phyloP scores from a whole-genome alignment of 2,888 invertebrate species.

The Mechanitis mazaeus region DNA sequence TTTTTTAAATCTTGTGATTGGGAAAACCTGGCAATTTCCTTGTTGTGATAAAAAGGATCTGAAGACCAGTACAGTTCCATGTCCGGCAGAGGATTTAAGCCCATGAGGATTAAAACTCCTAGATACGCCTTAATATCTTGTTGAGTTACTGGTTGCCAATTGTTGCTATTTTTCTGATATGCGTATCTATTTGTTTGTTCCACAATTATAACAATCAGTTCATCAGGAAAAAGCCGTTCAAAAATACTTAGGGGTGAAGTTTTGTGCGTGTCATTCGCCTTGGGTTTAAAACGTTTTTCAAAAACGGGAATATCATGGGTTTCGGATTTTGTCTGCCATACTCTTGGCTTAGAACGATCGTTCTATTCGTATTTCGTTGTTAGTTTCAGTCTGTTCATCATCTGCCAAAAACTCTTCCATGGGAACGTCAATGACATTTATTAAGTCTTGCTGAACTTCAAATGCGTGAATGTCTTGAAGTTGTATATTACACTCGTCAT shows the following conservation, averaged over 20 bases:
- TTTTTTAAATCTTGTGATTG: constrained; percentile 30
- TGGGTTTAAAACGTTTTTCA: constrained; percentile 27
- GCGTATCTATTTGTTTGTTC: constrained; percentile 36
- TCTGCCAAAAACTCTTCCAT: constrained; percentile 9
- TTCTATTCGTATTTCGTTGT: constrained; percentile 12
- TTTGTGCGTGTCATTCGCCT: constrained; percentile 25
- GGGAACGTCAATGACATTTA: constrained; percentile 11
- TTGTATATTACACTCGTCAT: constrained; percentile 8
- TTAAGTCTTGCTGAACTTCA: constrained; percentile 11
- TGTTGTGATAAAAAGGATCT: constrained; percentile 37
- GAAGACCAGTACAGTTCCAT: constrained; percentile 36
- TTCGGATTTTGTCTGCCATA: constrained; percentile 24
- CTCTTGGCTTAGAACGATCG: constrained; percentile 23
- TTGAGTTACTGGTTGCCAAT: constrained; percentile 32
- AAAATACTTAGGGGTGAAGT: constrained; percentile 28
- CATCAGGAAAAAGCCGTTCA: constrained; percentile 33
- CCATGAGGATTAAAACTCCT: constrained; percentile 39
- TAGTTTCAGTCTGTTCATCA: constrained; percentile 11
- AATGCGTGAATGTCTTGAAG: constrained; percentile 11
- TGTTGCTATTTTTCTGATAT: constrained; percentile 30
- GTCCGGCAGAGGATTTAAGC: constrained; percentile 36
- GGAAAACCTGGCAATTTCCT: constrained; percentile 34
- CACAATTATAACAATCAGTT: constrained; percentile 30
- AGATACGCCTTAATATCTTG: constrained; percentile 32
- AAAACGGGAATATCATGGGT: constrained; percentile 27